phyloP scores from a whole-genome alignment of 2,888 invertebrate species.

The Lasioglossum leucozonium region DNA sequence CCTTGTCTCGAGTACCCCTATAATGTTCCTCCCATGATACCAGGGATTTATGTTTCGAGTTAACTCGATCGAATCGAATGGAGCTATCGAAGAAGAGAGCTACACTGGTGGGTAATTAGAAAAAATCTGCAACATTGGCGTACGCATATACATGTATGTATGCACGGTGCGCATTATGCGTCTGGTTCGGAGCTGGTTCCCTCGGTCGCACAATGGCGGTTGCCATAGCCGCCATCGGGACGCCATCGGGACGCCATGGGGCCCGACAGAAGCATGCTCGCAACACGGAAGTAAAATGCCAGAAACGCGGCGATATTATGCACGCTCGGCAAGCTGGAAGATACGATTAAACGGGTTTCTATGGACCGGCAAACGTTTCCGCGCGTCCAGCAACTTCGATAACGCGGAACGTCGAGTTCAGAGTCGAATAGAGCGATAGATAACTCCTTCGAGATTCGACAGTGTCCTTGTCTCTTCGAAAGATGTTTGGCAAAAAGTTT shows the following conservation, averaged over 20 bases:
- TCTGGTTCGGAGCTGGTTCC: not conserved
- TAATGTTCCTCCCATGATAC: constrained; percentile 9
- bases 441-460: not conserved
- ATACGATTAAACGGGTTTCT: constrained; percentile 17
- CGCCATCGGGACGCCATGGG: not conserved
- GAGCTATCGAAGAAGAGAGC: constrained; percentile 7
- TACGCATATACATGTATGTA: no score
- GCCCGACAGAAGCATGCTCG: not conserved
- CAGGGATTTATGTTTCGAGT: constrained; percentile 3
- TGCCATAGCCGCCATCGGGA: constrained; percentile 1
- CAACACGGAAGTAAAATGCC: constrained; percentile 22
- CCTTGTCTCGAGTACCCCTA: not conserved
- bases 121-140: constrained; percentile 5
- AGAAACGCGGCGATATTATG: constrained; percentile 14
- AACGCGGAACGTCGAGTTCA: not conserved
- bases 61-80: constrained; percentile 12
- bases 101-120: constrained; percentile 4
- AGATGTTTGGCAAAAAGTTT: constrained; percentile 1
- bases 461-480: not conserved
- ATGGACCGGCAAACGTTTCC: not conserved
- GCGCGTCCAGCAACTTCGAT: not conserved
- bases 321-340: not conserved
- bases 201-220: not conserved
- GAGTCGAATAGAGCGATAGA: not conserved
- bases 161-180: not conserved